Evolutionary conservation across 2,797 vertebrate species (phyloP).

Genomic region (Notolabrus celidotus): DNA sequence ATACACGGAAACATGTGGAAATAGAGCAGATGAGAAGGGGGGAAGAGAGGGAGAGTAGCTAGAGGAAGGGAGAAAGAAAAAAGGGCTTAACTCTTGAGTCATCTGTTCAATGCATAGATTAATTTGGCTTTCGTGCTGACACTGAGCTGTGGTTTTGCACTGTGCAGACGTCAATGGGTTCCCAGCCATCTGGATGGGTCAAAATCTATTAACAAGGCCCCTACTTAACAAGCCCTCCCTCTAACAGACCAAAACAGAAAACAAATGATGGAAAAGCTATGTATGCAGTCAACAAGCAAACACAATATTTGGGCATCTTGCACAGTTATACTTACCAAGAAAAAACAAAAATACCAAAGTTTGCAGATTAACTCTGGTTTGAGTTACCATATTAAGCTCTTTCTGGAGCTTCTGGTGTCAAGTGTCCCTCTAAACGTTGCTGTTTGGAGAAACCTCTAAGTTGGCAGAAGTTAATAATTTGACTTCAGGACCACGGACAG

Average conservation of each 20-base stretch:
- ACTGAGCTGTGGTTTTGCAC: background rate
- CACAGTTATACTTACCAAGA: slow-evolving; percentile 78
- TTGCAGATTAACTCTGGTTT: slow-evolving; percentile 59
- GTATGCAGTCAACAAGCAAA: background rate
- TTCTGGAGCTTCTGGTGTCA: slow-evolving; percentile 46
- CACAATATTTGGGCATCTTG: background rate
- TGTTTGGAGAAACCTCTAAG: background rate
- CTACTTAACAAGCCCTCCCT: background rate
- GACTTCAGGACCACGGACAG: slow-evolving; percentile 83
- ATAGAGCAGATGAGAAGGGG: slow-evolving; percentile 13
- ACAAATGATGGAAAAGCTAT: no score
- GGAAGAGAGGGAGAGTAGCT: background rate
- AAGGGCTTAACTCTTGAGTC: slow-evolving; percentile 1
- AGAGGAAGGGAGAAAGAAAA: background rate
- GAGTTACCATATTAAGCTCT: slow-evolving; percentile 77
- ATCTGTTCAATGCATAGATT: slow-evolving; percentile 26
- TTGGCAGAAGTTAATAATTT: background rate
- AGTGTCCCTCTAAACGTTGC: slow-evolving; percentile 43
- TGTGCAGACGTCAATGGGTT: slow-evolving; percentile 18
- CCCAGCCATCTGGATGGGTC: slow-evolving; percentile 22
- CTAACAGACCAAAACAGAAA: background rate
- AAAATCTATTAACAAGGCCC: slow-evolving; percentile 1
- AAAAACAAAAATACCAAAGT: slow-evolving; percentile 68
- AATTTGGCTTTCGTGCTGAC: slow-evolving; percentile 3
- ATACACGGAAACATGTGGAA: slow-evolving; percentile 29